Base-by-base conservation (phyloP, 2,888 invertebrate species). In the Colostygia pectinataria region DNA sequence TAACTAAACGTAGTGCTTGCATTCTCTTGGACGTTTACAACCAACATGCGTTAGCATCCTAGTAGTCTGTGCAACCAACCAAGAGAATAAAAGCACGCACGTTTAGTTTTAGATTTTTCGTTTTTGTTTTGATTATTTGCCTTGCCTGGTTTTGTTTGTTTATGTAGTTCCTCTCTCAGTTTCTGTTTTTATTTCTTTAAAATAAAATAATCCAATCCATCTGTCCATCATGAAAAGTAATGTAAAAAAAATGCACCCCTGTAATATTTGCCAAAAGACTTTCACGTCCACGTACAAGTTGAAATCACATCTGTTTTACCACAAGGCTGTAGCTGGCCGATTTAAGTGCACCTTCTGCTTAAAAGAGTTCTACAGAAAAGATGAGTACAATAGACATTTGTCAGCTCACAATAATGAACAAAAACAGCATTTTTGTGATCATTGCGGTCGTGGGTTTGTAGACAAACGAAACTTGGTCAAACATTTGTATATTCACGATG, bases 401-500 rank as follows among this genome's bases (percentile, higher is more conserved):
- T 53, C 53, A 0, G 52, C 56, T 0, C 82, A 82, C 43, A 61
- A 59, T 7, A 53, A 57, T 20, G 40, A 25, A 3, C 63, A 61
- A 8, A 77, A 71, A 43, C 34, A 46, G 0, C 75, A 58, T 32
- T 53, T 62, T 0, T 86, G 86, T 5, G 83, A 85, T 12, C 66
- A 83, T 4, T 86, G 86, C 5, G 77, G 72, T 0, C 68, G 83
- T 0, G 57, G 65, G 0, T 86, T 82, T 7, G 66, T 73, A 0
- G 77, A 74, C 7, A 86, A 83, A 59, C 60, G 74, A 0, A 85
- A 82, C 40, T 49, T 86, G 1, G 64, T 80, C 0, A 46, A 49
- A 0, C 86, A 86, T 42, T 20, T 86, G 0, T 68, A 65, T 29
- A 58, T 83, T 0, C 86, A 86, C 14, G 81, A 83, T 1, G 80